Evolutionary conservation across 2,113 vertebrate genomes (phyloP).

Genomic region (Canis aureus): DNA sequence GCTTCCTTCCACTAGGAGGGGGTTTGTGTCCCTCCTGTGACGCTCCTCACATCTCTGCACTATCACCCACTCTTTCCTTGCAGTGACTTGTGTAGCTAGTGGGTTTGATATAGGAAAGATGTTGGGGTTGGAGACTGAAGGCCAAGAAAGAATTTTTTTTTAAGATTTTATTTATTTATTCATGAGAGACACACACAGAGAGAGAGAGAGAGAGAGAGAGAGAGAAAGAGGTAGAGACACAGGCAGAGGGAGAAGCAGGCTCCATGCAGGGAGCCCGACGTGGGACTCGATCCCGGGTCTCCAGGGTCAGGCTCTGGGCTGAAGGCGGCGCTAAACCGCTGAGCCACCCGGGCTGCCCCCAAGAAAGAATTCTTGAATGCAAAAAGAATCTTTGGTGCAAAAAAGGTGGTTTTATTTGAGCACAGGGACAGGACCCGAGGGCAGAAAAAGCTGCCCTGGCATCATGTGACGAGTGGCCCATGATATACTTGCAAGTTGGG

Average conservation of each 20-base stretch:
- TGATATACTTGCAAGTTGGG: neutral
- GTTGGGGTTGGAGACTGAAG: neutral
- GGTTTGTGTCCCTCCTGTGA: neutral
- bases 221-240: too few relatives aligned
- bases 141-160: neutral
- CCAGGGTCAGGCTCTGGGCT: too few relatives aligned
- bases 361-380: neutral
- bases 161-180: too few relatives aligned
- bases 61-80: neutral
- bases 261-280: too few relatives aligned
- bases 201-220: too few relatives aligned
- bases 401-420: neutral
- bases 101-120: neutral
- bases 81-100: neutral
- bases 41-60: neutral
- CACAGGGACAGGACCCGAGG: neutral
- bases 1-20: neutral
- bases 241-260: too few relatives aligned
- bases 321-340: too few relatives aligned
- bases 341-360: neutral
- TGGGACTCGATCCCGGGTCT: too few relatives aligned
- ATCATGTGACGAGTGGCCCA: neutral
- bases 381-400: neutral
- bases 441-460: neutral
- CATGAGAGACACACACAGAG: too few relatives aligned